These are phyloP conservation scores for Pagrus major DNA, from an alignment of 2,113 vertebrate genomes.

Conservation along the genomic window DNA sequence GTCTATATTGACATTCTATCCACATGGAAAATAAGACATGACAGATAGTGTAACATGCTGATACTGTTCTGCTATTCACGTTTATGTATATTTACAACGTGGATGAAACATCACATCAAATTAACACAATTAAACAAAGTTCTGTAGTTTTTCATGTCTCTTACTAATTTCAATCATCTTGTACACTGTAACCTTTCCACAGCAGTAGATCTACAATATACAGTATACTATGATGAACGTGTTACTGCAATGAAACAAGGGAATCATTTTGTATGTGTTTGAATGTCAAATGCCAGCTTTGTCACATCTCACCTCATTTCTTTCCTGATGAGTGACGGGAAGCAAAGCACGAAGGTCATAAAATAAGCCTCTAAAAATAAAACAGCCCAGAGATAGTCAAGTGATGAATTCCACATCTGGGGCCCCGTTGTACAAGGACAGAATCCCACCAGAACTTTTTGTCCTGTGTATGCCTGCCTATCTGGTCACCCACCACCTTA, in stretches of 20 bases:
- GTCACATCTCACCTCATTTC: not conserved
- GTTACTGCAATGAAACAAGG: not conserved
- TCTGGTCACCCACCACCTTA: no score
- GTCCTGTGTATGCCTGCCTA: not conserved
- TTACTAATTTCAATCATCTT: not conserved
- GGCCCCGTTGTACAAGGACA: constrained; percentile 5
- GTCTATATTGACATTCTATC: constrained; percentile 5
- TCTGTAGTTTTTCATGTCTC: not conserved
- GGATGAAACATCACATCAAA: not conserved
- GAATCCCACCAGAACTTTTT: not conserved
- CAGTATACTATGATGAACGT: not conserved
- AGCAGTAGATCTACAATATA: not conserved
- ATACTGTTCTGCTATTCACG: not conserved
- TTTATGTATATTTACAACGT: not conserved
- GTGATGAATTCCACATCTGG: constrained; percentile 47
- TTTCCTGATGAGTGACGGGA: constrained; percentile 36
- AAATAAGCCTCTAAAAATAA: constrained; percentile 51
- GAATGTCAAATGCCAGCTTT: constrained; percentile 18
- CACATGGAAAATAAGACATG: not conserved
- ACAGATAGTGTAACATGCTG: not conserved
- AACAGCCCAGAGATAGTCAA: constrained; percentile 47
- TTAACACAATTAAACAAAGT: not conserved
- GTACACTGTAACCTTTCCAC: not conserved
- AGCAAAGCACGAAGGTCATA: constrained; percentile 13
- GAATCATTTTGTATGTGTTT: not conserved